phyloP scores from a whole-genome alignment of 2,797 vertebrate genomes.

The Alcedo atthis region DNA sequence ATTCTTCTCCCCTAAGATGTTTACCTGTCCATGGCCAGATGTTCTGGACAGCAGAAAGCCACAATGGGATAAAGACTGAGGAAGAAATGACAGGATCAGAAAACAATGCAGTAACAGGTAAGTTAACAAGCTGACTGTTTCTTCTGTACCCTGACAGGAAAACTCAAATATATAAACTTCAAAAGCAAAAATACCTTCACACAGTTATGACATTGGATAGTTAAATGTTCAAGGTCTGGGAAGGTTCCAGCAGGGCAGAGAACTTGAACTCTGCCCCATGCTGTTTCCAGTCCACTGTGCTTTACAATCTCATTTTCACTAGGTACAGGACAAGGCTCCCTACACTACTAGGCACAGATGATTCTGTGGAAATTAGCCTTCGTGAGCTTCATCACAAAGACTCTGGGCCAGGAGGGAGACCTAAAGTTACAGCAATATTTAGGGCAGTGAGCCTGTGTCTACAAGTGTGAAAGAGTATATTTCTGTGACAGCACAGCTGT shows the following conservation, averaged over 20 bases:
- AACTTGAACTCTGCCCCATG: neutral
- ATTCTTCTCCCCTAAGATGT: neutral
- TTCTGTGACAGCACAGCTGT: neutral
- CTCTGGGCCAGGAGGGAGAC: neutral
- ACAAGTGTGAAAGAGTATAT: neutral
- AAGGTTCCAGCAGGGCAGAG: neutral
- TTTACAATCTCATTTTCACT: neutral
- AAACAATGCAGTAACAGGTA: neutral
- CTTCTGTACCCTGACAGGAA: neutral
- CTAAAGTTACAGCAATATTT: neutral
- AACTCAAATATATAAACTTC: neutral
- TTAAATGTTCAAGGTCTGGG: neutral
- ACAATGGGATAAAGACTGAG: conserved; percentile 39
- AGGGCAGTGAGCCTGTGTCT: neutral
- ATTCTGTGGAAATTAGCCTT: neutral
- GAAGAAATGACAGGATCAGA: conserved; percentile 48
- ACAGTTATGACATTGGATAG: neutral
- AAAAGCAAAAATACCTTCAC: neutral
- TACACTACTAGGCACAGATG: neutral
- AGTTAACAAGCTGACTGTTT: neutral
- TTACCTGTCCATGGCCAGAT: conserved; percentile 62
- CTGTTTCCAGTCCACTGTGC: neutral
- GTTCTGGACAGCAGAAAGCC: conserved; percentile 65
- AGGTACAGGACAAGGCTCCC: neutral
- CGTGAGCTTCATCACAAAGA: neutral